Evolutionary conservation across 2,797 vertebrate species (phyloP).

Genomic region (Enteromius anoplus): DNA sequence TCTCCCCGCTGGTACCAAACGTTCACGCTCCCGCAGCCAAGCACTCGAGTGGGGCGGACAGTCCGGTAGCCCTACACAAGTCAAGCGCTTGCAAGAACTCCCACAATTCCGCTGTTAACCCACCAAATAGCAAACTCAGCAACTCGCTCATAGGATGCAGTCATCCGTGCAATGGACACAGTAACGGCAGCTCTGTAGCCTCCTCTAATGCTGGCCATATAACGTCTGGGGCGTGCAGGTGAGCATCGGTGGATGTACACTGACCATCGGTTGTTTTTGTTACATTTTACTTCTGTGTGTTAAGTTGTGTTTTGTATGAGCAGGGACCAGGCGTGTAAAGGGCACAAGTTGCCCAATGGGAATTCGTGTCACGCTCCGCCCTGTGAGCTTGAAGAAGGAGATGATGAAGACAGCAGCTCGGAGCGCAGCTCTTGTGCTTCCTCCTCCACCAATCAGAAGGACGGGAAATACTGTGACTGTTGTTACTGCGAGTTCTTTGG

Average conservation of each 20-base stretch:
- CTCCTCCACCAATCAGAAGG: constrained; percentile 96
- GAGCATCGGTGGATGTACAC: constrained; percentile 35
- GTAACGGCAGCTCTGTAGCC: constrained; percentile 80
- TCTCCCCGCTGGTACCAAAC: constrained; percentile 82
- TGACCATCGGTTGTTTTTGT: neutral
- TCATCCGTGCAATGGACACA: constrained; percentile 94
- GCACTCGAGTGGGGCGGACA: constrained; percentile 77
- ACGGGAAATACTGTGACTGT: constrained; percentile 99
- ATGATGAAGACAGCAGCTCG: constrained; percentile 98
- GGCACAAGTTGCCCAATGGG: constrained; percentile 93
- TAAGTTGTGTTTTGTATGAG: constrained; percentile 39
- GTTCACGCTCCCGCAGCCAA: constrained; percentile 76
- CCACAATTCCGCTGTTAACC: constrained; percentile 86
- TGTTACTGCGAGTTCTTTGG: constrained; percentile 99
- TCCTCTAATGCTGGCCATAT: constrained; percentile 82
- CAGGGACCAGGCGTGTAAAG: constrained; percentile 95
- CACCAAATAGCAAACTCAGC: constrained; percentile 89
- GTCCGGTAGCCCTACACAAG: constrained; percentile 78
- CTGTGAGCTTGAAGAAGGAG: constrained; percentile 92
- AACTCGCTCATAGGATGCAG: constrained; percentile 83
- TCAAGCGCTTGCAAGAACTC: constrained; percentile 88
- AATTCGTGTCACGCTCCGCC: constrained; percentile 85
- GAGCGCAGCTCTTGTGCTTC: constrained; percentile 98
- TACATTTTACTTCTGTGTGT: neutral
- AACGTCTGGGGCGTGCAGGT: constrained; percentile 88